These are phyloP conservation scores for Acronicta leporina DNA, from an alignment of 2,888 invertebrate species.

Conservation along the genomic window DNA sequence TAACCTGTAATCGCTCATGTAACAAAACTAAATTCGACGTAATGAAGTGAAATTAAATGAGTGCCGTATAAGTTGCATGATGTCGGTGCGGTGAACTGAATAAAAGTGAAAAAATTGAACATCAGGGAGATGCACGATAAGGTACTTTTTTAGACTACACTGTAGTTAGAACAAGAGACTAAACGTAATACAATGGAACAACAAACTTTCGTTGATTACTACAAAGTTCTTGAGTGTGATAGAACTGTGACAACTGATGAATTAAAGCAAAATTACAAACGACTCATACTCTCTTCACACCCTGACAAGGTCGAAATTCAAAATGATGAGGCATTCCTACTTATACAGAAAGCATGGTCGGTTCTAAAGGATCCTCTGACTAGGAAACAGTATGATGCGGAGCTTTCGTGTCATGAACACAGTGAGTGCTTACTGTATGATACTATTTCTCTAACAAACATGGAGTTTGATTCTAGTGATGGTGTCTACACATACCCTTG, in stretches of 20 bases:
- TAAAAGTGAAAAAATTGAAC: not conserved
- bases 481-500: conserved; percentile 88
- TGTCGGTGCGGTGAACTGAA: too few relatives aligned
- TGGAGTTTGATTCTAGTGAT: conserved; percentile 76
- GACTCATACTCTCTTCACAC: conserved; percentile 87
- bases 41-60: too few relatives aligned
- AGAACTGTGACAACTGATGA: conserved; percentile 87
- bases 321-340: conserved; percentile 69
- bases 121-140: conserved; percentile 15
- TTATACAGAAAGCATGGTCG: conserved; percentile 92
- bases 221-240: conserved; percentile 88
- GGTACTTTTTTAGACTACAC: conserved; percentile 18
- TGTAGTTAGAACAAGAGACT: conserved; percentile 4
- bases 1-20: too few relatives aligned
- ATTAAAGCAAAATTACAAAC: conserved; percentile 90
- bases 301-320: conserved; percentile 88
- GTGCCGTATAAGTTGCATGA: too few relatives aligned
- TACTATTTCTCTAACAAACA: conserved; percentile 84
- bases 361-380: conserved; percentile 89
- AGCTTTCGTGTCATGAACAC: conserved; percentile 88
- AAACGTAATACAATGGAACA: conserved; percentile 57
- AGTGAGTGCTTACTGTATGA: conserved; percentile 90
- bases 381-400: conserved; percentile 91
- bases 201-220: conserved; percentile 77
- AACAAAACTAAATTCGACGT: too few relatives aligned